A percentile compares a stretch with the other conserved stretches of the same genome.
These are phyloP conservation scores for Prunella fulvescens DNA, from an alignment of 2,113 vertebrate genomes.

Conservation along the genomic window DNA sequence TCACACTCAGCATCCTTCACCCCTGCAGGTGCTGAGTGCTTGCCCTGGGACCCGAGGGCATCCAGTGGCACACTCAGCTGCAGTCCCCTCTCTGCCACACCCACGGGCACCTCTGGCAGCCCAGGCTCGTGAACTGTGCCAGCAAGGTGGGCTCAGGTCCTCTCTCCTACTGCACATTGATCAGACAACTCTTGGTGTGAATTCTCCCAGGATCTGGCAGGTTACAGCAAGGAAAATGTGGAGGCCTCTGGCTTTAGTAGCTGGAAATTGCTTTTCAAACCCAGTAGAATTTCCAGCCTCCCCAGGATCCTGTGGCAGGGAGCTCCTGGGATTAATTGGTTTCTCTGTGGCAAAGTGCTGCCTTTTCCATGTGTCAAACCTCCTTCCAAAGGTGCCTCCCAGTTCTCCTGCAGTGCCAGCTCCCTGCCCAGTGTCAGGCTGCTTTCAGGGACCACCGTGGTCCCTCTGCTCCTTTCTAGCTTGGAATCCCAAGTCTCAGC, in stretches of 20 bases:
- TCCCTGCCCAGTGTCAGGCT: neutral
- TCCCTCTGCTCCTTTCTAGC: neutral
- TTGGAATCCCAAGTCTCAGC: neutral
- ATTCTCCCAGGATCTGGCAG: neutral
- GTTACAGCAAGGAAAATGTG: neutral
- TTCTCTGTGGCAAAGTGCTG: neutral
- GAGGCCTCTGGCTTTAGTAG: neutral
- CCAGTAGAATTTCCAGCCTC: neutral
- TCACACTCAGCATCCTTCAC: neutral
- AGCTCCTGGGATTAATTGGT: neutral
- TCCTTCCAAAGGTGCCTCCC: neutral
- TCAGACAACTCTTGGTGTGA: neutral
- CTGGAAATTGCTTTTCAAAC: neutral
- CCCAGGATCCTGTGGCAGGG: neutral
- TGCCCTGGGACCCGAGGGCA: neutral
- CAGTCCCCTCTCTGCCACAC: neutral
- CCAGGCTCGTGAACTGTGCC: fast-evolving
- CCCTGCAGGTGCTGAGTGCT: neutral
- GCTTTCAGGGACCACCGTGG: neutral
- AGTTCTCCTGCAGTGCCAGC: neutral
- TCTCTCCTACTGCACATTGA: neutral
- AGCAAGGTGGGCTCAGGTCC: neutral
- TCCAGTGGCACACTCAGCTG: fast-evolving
- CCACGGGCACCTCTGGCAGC: fast-evolving
- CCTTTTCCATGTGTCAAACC: neutral